phyloP scores from a whole-genome alignment of 2,888 invertebrate genomes.

The Cataglyphis livida region DNA sequence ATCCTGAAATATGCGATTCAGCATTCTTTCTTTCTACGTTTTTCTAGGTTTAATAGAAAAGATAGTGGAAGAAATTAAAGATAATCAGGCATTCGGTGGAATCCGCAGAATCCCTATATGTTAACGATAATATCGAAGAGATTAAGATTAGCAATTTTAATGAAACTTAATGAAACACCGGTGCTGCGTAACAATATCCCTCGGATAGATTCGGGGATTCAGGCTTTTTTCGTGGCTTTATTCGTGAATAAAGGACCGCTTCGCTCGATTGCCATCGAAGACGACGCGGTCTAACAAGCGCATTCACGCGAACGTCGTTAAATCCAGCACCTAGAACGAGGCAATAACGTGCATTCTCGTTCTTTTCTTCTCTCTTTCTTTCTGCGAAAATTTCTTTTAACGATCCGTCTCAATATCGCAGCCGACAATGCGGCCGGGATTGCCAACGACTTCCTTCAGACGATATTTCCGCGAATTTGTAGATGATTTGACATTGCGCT shows the following conservation, averaged over 20 bases:
- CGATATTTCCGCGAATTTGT: conserved; percentile 63
- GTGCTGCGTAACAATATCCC: neutral
- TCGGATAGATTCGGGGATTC: neutral
- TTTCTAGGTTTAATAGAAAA: neutral
- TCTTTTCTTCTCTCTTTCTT: conserved; percentile 30
- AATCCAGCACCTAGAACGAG: conserved; percentile 62
- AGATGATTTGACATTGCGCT: conserved; percentile 42
- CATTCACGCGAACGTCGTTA: conserved; percentile 69
- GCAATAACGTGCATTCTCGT: conserved; percentile 71
- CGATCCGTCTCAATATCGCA: conserved; percentile 64
- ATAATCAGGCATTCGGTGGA: neutral
- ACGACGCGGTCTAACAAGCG: conserved; percentile 66
- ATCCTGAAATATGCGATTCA: neutral
- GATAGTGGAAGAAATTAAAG: neutral
- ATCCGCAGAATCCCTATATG: neutral
- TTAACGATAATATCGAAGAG: neutral
- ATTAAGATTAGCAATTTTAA: neutral
- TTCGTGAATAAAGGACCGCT: neutral
- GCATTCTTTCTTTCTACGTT: neutral
- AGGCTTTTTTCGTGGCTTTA: neutral
- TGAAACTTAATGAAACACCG: neutral
- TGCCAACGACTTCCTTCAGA: conserved; percentile 73
- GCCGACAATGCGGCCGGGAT: conserved; percentile 73
- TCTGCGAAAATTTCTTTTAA: conserved; percentile 68
- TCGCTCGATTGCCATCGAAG: conserved; percentile 41